These are phyloP conservation scores for Agriopis leucophaearia DNA, from an alignment of 2,888 invertebrate species.

Conservation along the genomic window DNA sequence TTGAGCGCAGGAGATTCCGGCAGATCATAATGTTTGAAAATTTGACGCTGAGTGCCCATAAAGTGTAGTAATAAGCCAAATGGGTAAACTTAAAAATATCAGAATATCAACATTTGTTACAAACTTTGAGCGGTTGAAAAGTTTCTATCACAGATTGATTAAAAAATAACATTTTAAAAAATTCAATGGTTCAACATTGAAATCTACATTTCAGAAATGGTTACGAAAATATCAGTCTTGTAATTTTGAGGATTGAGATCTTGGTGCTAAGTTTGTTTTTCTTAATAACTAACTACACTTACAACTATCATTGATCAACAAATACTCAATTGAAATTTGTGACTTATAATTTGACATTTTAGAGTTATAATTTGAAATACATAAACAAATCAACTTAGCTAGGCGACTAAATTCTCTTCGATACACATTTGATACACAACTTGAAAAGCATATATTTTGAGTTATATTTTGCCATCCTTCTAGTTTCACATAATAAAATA, in stretches of 20 bases:
- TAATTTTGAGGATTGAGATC: constrained; percentile 50
- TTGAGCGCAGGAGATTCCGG: no score
- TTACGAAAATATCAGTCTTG: constrained; percentile 50
- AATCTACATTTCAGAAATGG: constrained; percentile 38
- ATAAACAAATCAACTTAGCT: neutral
- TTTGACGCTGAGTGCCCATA: no score
- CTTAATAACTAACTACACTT: constrained; percentile 12
- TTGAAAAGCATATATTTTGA: no score
- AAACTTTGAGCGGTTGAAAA: constrained; percentile 28
- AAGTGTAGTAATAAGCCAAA: constrained; percentile 19
- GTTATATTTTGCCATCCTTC: no score
- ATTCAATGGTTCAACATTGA: constrained; percentile 26
- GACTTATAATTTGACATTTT: neutral
- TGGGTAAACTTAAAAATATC: constrained; percentile 27
- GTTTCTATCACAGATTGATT: constrained; percentile 32
- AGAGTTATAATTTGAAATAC: neutral
- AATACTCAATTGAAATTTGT: neutral
- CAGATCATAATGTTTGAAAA: no score
- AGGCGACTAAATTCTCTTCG: no score
- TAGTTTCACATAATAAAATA: no score
- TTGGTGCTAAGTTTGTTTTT: constrained; percentile 21
- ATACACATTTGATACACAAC: no score
- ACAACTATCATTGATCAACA: neutral
- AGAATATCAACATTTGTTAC: constrained; percentile 22
- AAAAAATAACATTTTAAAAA: constrained; percentile 21